Evolutionary conservation across 1,140 invertebrate species (phyloP).

Genomic region (Bathynomus jamesi): DNA sequence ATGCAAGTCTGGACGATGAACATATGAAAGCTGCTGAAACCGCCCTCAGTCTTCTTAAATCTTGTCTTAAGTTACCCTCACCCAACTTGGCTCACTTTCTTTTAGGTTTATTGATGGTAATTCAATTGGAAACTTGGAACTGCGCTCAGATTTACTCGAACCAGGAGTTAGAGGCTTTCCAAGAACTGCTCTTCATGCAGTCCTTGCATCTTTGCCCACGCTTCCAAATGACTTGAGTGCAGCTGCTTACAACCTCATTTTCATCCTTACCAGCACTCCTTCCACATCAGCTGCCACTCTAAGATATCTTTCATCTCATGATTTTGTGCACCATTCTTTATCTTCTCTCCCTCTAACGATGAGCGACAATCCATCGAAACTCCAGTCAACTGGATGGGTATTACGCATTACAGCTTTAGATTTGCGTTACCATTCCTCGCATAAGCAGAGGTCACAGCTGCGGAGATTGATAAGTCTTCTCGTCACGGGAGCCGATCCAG

Average conservation of each 20-base stretch:
- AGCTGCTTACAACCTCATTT: conserved; percentile 62
- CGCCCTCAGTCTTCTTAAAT: conserved; percentile 64
- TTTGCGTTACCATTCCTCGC: conserved; percentile 34
- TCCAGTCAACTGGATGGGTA: conserved; percentile 42
- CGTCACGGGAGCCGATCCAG: conserved; percentile 37
- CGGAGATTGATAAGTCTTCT: conserved; percentile 29
- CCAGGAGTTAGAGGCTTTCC: conserved; percentile 61
- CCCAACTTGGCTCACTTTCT: conserved; percentile 83
- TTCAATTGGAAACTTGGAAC: conserved; percentile 58
- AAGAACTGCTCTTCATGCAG: conserved; percentile 73
- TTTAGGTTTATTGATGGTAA: conserved; percentile 62
- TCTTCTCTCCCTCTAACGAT: conserved; percentile 56
- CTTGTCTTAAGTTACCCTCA: conserved; percentile 60
- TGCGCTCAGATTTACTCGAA: conserved; percentile 50
- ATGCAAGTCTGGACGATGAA: conserved; percentile 70
- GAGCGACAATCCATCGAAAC: conserved; percentile 30
- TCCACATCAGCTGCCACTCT: conserved; percentile 67
- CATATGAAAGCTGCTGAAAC: conserved; percentile 45
- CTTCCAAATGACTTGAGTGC: conserved; percentile 43
- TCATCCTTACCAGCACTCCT: conserved; percentile 63
- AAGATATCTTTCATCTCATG: conserved; percentile 59
- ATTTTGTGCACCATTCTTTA: conserved; percentile 63
- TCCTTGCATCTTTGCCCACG: conserved; percentile 62
- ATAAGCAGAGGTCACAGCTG: conserved; percentile 31
- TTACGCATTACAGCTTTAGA: conserved; percentile 33